Evolutionary conservation across 2,797 vertebrate genomes (phyloP).

Genomic region (Microcaecilia unicolor): DNA sequence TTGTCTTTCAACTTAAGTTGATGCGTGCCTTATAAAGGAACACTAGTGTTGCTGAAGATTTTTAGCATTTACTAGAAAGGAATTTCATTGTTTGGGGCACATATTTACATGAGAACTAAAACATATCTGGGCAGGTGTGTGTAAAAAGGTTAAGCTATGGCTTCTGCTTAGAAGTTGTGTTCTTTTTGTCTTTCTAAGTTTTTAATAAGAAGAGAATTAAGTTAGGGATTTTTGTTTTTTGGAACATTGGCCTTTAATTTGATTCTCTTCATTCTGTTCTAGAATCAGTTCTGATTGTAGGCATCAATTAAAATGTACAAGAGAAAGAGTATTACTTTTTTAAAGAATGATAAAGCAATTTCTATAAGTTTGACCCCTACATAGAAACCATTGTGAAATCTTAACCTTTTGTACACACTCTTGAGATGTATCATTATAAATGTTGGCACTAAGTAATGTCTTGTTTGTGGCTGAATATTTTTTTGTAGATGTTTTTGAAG

Average conservation of each 20-base stretch:
- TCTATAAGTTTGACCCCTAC: constrained; percentile 54
- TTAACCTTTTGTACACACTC: constrained; percentile 66
- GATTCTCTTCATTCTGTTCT: constrained; percentile 57
- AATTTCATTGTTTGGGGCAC: constrained; percentile 68
- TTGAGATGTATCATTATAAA: constrained; percentile 64
- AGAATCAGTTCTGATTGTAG: constrained; percentile 61
- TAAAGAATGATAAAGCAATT: constrained; percentile 48
- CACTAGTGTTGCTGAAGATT: constrained; percentile 59
- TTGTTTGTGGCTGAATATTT: constrained; percentile 76
- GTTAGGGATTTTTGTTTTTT: constrained; percentile 35
- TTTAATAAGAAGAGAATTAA: constrained; percentile 39
- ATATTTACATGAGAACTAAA: constrained; percentile 61
- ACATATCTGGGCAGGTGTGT: constrained; percentile 63
- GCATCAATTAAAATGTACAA: constrained; percentile 56
- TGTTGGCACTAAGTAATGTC: constrained; percentile 73
- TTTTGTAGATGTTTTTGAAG: constrained; percentile 73
- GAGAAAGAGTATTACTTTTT: constrained; percentile 56
- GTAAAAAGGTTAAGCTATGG: constrained; percentile 68
- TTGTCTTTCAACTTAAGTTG: constrained; percentile 65
- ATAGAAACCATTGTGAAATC: constrained; percentile 59
- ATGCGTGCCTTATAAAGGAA: constrained; percentile 90
- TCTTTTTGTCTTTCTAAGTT: constrained; percentile 31
- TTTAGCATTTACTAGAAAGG: constrained; percentile 50
- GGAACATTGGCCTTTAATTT: constrained; percentile 49
- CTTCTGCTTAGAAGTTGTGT: constrained; percentile 49